Evolutionary conservation across 2,113 vertebrate species (phyloP), one percentile per base, ranked within the genome.

Genomic region (Craseonycteris thonglongyai): DNA sequence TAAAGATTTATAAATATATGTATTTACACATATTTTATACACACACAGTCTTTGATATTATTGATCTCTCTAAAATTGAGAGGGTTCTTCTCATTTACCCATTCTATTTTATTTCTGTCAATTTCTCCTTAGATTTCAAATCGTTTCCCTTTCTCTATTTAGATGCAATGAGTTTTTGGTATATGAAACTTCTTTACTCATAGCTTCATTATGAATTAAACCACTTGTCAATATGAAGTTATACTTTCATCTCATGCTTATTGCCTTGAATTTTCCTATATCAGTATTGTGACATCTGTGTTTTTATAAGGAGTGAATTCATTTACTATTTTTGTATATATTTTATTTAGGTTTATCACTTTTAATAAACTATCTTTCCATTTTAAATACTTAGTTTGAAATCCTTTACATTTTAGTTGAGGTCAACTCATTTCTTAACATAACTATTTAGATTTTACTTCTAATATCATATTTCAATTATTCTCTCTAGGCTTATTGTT

Each of bases 361-460:
- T 74, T n/a, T 88, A 78, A 65, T 59, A 91, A 78, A 40, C 2
- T n/a, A 22, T 83, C 54, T 83, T 12, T 59, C 28, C 83, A 78
- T 91, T 79, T 94, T 79, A 63, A 85, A 79, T 22, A 14, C 61
- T 65, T 81, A 63, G 38, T 72, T 84, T 56, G 54, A 91, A 88
- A 72, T 59, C 28, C 61, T 88, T 45, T 59, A 13, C 12, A 71
- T 88, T 83, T 79, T 69, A 76, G 58, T 40, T 47, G 38, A 65
- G 21, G 42, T 84, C 40, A 42, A 88, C 18, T 14, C 30, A 56
- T 54, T 91, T 87, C 40, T 78, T 45, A 51, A 82, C 9, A 66
- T 42, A 69, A 38, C 19, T 90, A 69, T 76, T 94, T 92, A 88
- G 16, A 92, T 88, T 92, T 92, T 59, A 79, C 10, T 88, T 68